Percentiles rank a stretch among this genome's conserved stretches.
Conservation (phyloP, 2,888 invertebrate genomes). For the Ochropleura plecta region DNA sequence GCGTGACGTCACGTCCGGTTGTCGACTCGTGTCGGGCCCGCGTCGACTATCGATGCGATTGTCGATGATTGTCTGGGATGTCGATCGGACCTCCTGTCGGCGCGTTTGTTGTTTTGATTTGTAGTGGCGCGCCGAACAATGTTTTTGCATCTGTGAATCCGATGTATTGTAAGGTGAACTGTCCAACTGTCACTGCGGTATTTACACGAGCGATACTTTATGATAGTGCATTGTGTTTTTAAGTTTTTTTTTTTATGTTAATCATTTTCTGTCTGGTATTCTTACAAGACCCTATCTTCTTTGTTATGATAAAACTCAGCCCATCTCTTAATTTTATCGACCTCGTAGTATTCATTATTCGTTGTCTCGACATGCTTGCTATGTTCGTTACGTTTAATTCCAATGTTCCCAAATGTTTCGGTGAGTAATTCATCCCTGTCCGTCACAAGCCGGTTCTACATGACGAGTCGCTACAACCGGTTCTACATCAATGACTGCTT, state of each 20-base stretch:
- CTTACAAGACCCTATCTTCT: conserved; percentile 15
- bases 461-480: conserved; percentile 82
- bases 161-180: conserved; percentile 55
- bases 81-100: conserved; percentile 88
- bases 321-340: conserved; percentile 39
- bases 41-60: conserved; percentile 76
- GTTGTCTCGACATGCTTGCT: conserved; percentile 59
- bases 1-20: conserved; percentile 88
- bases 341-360: conserved; percentile 28
- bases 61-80: conserved; percentile 81
- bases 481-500: conserved; percentile 89
- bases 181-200: conserved; percentile 38
- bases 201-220: conserved; percentile 50
- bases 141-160: conserved; percentile 81
- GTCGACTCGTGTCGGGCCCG: conserved; percentile 72
- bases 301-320: conserved; percentile 23
- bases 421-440: conserved; percentile 86
- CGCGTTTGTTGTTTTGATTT: conserved; percentile 87
- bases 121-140: conserved; percentile 79
- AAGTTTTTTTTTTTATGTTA: conserved; percentile 13
- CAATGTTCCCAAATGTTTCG: conserved; percentile 78
- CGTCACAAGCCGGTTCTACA: conserved; percentile 83
- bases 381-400: conserved; percentile 68
- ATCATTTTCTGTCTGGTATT: conserved; percentile 13
- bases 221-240: conserved; percentile 37